Evolutionary conservation across 2,888 invertebrate genomes (phyloP).

Genomic region (Campopleginae sp.): DNA sequence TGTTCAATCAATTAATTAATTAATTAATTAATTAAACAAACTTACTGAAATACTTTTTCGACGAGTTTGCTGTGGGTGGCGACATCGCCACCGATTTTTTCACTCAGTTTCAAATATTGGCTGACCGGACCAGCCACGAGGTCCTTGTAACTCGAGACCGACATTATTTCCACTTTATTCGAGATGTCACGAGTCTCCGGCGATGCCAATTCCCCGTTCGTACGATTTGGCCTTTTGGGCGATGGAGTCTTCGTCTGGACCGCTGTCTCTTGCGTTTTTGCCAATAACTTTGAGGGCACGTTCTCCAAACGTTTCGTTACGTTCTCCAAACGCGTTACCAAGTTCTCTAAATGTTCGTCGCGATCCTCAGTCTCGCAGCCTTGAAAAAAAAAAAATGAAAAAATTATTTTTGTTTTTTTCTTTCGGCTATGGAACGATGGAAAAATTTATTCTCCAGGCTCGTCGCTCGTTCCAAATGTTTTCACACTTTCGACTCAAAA

Average conservation of each 20-base stretch:
- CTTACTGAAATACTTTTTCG: slow-evolving; percentile 92
- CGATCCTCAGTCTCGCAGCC: slow-evolving; percentile 80
- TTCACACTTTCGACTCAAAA: no score
- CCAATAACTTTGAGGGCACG: slow-evolving; percentile 75
- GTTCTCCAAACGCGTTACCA: slow-evolving; percentile 90
- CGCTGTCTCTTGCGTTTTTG: slow-evolving; percentile 75
- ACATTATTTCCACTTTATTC: slow-evolving; percentile 86
- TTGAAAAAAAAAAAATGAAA: neutral
- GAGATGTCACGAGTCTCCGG: slow-evolving; percentile 70
- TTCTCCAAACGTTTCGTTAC: slow-evolving; percentile 90
- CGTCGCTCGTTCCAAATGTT: neutral
- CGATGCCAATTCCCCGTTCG: slow-evolving; percentile 49
- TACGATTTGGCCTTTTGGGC: slow-evolving; percentile 70
- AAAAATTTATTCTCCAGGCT: neutral
- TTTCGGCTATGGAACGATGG: neutral
- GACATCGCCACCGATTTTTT: slow-evolving; percentile 94
- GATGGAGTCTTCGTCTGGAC: slow-evolving; percentile 80
- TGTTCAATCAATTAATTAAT: neutral
- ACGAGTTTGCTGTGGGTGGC: slow-evolving; percentile 92
- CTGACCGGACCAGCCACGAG: slow-evolving; percentile 89
- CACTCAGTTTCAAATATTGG: slow-evolving; percentile 90
- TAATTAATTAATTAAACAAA: slow-evolving; percentile 67
- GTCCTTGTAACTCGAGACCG: slow-evolving; percentile 90
- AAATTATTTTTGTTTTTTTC: neutral
- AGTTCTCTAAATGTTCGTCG: slow-evolving; percentile 87